Conservation (phyloP, 2,888 invertebrate species). For the Sinohyriopsis cumingii region DNA sequence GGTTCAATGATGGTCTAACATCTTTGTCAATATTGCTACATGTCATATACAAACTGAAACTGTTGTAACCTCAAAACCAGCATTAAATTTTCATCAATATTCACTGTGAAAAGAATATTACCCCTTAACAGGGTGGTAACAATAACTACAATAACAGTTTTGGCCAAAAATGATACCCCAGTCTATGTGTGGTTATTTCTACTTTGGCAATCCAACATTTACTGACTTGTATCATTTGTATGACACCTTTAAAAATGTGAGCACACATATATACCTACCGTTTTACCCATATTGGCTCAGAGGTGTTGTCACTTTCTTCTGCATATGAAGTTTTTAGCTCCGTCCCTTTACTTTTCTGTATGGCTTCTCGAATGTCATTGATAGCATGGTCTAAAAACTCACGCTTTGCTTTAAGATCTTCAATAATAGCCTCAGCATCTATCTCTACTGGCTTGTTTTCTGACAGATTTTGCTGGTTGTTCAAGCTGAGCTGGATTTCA, state of each 20-base stretch:
- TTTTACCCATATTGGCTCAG: constrained; percentile 69
- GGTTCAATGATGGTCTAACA: too few species aligned
- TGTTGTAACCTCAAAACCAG: too few species aligned
- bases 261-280: constrained; percentile 52
- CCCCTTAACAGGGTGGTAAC: too few species aligned
- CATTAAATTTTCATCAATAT: too few species aligned
- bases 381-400: constrained; percentile 76
- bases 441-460: constrained; percentile 50
- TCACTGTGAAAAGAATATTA: too few species aligned
- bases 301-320: constrained; percentile 33
- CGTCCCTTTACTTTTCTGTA: constrained; percentile 79
- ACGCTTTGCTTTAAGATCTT: constrained; percentile 61
- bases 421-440: constrained; percentile 64
- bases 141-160: too few species aligned
- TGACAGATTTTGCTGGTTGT: constrained; percentile 12
- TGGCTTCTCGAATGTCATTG: constrained; percentile 86
- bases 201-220: too few species aligned
- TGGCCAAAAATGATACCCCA: too few species aligned
- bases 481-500: constrained; percentile 53
- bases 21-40: too few species aligned
- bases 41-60: too few species aligned
- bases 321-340: constrained; percentile 54
- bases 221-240: too few species aligned
- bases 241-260: background rate
- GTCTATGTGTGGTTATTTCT: too few species aligned